These are phyloP conservation scores for Germaria angustata DNA, from an alignment of 2,888 invertebrate genomes.

Conservation along the genomic window DNA sequence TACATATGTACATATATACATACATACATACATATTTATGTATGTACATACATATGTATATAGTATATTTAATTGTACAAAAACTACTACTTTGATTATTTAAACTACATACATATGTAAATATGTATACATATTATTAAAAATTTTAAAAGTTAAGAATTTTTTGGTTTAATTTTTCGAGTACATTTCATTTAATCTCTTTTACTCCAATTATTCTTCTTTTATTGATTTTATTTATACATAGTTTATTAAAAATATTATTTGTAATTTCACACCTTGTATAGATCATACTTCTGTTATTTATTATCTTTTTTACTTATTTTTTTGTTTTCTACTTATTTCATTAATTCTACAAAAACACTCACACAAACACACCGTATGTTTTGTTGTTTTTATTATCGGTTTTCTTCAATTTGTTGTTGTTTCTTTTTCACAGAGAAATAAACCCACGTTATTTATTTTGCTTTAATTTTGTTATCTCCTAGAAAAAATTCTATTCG, in stretches of 20 bases:
- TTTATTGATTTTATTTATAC: neutral
- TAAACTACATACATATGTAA: no score
- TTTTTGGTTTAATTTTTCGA: no score
- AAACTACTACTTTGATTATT: no score
- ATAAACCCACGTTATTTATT: slow-evolving; percentile 59
- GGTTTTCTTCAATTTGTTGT: slow-evolving; percentile 39
- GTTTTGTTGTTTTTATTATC: slow-evolving; percentile 64
- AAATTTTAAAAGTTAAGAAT: no score
- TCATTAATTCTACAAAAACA: slow-evolving; percentile 34
- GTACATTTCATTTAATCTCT: no score
- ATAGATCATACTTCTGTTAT: slow-evolving; percentile 3
- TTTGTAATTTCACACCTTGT: slow-evolving; percentile 24
- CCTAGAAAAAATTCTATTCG: slow-evolving; percentile 65
- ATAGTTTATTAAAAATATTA: neutral
- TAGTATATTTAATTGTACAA: no score
- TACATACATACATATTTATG: no score
- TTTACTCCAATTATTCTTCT: no score
- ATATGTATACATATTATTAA: no score
- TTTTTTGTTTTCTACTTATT: slow-evolving; percentile 47
- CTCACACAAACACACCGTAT: slow-evolving; percentile 52
- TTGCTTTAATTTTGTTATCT: slow-evolving; percentile 10
- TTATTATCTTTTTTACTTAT: slow-evolving; percentile 24
- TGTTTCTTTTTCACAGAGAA: slow-evolving; percentile 43
- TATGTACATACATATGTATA: no score
- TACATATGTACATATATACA: no score